Base-by-base conservation (phyloP, 2,113 vertebrate genomes). In the Pollimyrus isidori region DNA sequence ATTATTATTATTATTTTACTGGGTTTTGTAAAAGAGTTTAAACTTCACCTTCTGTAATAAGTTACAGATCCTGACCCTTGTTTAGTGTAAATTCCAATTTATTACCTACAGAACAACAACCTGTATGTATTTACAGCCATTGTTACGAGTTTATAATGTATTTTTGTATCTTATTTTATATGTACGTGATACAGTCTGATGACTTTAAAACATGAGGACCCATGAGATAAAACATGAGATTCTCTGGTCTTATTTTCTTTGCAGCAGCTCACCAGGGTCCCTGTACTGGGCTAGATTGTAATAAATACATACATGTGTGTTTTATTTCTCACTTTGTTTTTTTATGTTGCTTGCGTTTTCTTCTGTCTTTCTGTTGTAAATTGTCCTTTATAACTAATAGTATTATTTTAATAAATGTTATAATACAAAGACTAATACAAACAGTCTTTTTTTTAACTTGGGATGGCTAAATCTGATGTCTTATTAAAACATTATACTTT, bases 141-240 rank as follows among this genome's bases (percentile, higher is more conserved):
- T 97, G 97, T 97, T 97, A 97, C 97, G 96, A 97, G 96, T 97
- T 98, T 97, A 96, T 97, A 97, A 96, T 97, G 96, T 98, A 97
- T 98, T 98, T 97, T 98, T 97, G 96, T 98, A 97, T 97, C 95
- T 97, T 97, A 96, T 97, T 97, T 98, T 97, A 95, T 97, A 97
- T 98, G 96, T 97, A 97, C 97, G 96, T 97, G 96, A 92, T 91
- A 96, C 95, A 97, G 95, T 97, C 96, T 96, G 96, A 97, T 95
- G 93, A 96, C 95, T 97, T 97, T 97, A 95, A 94, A 96, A 62
- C 95, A 96, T 95, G 17, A 85, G 19, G 88, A 4, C 88, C 95
- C 93, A 35, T 52, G 42, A 89, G 30, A 80, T 35, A 88, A 4
- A 84, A 94, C 93, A 35, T 52, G 42, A 89, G 30, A 80, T 35